Base-by-base conservation (phyloP, 1,140 invertebrate genomes). In the Lordiphosa mommai region DNA sequence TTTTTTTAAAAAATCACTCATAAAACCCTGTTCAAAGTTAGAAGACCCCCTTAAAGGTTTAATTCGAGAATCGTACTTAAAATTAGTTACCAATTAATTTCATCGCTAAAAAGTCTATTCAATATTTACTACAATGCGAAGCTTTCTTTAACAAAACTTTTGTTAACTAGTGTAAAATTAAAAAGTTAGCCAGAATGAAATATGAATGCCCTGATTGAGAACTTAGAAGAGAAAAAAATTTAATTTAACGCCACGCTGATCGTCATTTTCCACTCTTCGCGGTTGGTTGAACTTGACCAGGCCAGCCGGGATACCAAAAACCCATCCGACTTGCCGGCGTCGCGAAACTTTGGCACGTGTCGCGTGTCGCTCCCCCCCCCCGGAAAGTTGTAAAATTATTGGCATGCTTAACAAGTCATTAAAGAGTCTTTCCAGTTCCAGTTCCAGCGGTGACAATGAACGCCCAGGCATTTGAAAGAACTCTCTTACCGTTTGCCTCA, bases 161-260 rank as follows among this genome's bases (percentile, higher is more conserved):
- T 74, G 49, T 32, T 43, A 40, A 7, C 14, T 16, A 60, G 65
- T 76, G 65, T 64, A 27, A 0, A 20, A 14, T 16, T 6, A 27
- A 56, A 38, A 47, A 34, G 34, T 34, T 56, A 23, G 30, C 47
- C 36, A 30, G 30, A 56, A 66, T 77, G 72, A 82, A 82, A 69
- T 72, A 82, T 84, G 72, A 76, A 50, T 69, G 46, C 68, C 66
- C 70, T 61, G 40, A 48, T 55, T 59, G 48, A 14, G 29, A 49
- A 12, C 14, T 32, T 37, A 48, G 38, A 38, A 36, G 13, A 30
- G 38, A 49, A 43, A 38, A 57, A 82, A 84, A 67, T 84, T 87
- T 88, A 88, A 88, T 88, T 88, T 88, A 87, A 88, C 87, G 87
- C 85, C 61, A 88, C 61, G 84, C 23, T 88, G 86, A 57, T 48